Evolutionary conservation across 2,797 vertebrate species (phyloP), one percentile per base, ranked within the genome.

Genomic region (Artibeus jamaicensis): DNA sequence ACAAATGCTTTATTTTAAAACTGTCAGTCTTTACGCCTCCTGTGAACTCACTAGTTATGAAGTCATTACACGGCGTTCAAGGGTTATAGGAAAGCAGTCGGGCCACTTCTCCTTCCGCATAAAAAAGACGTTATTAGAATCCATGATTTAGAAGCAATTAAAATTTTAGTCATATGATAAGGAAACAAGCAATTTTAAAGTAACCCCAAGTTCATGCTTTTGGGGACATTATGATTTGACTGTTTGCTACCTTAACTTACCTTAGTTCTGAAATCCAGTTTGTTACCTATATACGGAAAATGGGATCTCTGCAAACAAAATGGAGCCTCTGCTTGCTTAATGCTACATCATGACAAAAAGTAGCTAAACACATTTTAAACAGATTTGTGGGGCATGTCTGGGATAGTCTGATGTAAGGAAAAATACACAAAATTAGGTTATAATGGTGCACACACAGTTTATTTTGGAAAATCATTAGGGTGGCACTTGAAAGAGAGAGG

Each of bases 181-280:
- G 22, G 46, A 50, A 85, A 86, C 39, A 87, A 65, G 37, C 15
- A 24, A 65, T 71, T 95, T 85, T 82, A 74, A 94, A 87, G 26
- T 37, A 50, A 59, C 53, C 29, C 39, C 48, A 50, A 44, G 44
- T 29, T 73, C 82, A 57, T 16, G 83, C 77, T 84, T 89, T 93
- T 57, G 57, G 39, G 70, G 70, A 93, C 87, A 92, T 71, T 91
- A 19, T 74, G 53, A 14, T 91, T 89, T 83, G 16, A 34, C 18
- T n/a, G 0, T 93, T 89, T 42, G 89, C 62, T 82, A 62, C 50
- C 6, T 77, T 48, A 24, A 44, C 5, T 92, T 78, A 89, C 79
- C 79, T 91, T 42, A 77, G 32, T 95, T 92, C 39, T 86, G 74
- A 97, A 92, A 92, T 86, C 59, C 26, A 78, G 39, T 82, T 96